Evolutionary conservation across 2,797 vertebrate species (phyloP).

Genomic region (Poecilia gillii): DNA sequence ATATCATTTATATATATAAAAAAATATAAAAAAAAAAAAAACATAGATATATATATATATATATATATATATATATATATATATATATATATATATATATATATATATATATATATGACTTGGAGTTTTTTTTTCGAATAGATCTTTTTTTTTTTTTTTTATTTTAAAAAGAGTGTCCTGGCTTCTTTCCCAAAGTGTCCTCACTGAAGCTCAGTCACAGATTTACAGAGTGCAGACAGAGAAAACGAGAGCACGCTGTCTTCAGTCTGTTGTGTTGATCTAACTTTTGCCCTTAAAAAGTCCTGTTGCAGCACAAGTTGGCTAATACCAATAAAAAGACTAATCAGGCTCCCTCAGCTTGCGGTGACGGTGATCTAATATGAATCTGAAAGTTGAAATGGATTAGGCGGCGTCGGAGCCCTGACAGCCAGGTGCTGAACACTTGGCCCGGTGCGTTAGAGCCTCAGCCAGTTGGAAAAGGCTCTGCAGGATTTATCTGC

Average conservation of each 20-base stretch:
- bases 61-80: no score
- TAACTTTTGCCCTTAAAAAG: slow-evolving; percentile 64
- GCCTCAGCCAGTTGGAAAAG: slow-evolving; percentile 80
- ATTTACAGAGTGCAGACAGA: slow-evolving; percentile 25
- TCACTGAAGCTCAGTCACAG: slow-evolving; percentile 62
- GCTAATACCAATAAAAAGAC: slow-evolving; percentile 63
- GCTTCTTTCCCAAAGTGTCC: slow-evolving; percentile 52
- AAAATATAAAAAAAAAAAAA: no score
- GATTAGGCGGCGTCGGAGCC: slow-evolving; percentile 62
- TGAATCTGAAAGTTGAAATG: slow-evolving; percentile 67
- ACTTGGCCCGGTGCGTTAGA: slow-evolving; percentile 61
- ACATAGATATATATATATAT: no score
- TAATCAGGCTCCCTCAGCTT: slow-evolving; percentile 58
- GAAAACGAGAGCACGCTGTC: slow-evolving; percentile 21
- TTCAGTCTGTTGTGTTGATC: slow-evolving; percentile 49
- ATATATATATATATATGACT: slow-evolving; percentile 67
- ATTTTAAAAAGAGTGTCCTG: slow-evolving; percentile 43
- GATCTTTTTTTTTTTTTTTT: background rate
- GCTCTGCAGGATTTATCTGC: slow-evolving; percentile 83
- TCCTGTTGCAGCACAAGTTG: slow-evolving; percentile 52
- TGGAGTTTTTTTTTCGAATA: slow-evolving; percentile 40
- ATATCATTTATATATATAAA: no score
- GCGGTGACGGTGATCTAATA: slow-evolving; percentile 67
- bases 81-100: no score
- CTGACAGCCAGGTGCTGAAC: slow-evolving; percentile 80